Conservation (phyloP, 2,888 invertebrate species). For the Odontocerum albicorne region DNA sequence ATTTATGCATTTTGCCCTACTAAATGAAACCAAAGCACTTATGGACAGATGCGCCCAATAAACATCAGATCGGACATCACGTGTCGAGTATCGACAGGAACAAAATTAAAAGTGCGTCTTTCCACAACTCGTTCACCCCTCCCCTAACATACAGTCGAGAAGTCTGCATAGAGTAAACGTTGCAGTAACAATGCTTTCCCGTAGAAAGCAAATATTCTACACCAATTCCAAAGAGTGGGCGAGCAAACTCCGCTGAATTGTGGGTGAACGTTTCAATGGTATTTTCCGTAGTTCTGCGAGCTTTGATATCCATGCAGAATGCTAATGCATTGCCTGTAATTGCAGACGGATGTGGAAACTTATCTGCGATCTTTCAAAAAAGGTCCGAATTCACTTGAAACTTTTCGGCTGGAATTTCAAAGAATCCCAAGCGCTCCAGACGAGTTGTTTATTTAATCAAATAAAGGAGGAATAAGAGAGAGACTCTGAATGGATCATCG, state of each 20-base stretch:
- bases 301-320: constrained; percentile 19
- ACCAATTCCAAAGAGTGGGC: constrained; percentile 25
- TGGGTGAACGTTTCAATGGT: constrained; percentile 22
- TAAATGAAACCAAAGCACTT: no score
- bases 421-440: no score
- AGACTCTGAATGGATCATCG: no score
- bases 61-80: no score
- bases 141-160: neutral
- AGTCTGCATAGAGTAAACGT: constrained; percentile 9
- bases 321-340: constrained; percentile 31
- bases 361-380: constrained; percentile 9
- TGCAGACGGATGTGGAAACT: constrained; percentile 20
- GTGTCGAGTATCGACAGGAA: neutral
- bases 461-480: no score
- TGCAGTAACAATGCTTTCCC: constrained; percentile 21
- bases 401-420: neutral
- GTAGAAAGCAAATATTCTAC: constrained; percentile 18
- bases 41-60: no score
- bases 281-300: constrained; percentile 28
- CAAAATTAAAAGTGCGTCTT: constrained; percentile 12
- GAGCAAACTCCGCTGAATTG: constrained; percentile 11
- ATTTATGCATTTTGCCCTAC: no score
- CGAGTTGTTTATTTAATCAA: neutral
- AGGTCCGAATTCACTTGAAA: neutral
- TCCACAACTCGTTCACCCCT: neutral